Evolutionary conservation across 2,113 vertebrate species (phyloP), one percentile per base, ranked within the genome.

Genomic region (Ranitomeya imitator): DNA sequence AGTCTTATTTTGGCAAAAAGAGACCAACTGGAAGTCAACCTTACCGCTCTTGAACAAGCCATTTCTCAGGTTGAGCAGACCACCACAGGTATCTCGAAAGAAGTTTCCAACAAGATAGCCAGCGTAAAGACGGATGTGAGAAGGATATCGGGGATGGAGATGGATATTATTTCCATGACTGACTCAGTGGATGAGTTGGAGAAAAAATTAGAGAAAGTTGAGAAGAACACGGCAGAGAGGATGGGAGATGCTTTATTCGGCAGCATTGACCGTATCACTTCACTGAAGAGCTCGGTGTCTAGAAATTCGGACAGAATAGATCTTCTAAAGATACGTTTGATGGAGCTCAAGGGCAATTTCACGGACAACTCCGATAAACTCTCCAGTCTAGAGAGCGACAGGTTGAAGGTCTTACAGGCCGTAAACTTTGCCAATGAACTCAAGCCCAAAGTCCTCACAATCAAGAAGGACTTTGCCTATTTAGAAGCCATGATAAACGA

Each of bases 361-460:
- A 83, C 57, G 15, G 92, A 92, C 83, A 92, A 97, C 37, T 93
- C 94, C 0, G 90, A 95, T 1, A 95, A 93, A 11, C 89, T 99
- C 91, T 60, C 93, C 92, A 93, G 93, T 88, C 93, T 99, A 1
- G 97, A 99, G 94, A 93, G 96, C 65, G 93, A 95, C 85, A 94
- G 97, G 88, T 96, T 96, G 3, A 98, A 96, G 86, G 88, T 99
- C 89, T 90, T 97, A 37, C 95, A 95, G 85, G 96, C 97, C 0
- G 92, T 97, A 85, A 95, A 93, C 8, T 99, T 99, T 88, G 97
- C 97, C 83, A 93, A 94, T 18, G 98, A 99, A 90, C 95, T 99
- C 18, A 97, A 97, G 90, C 98, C 98, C 31, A 99, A 97, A 85
- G 94, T 99, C 0, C 92, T 94, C 31, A 92, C 94, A 63, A 93